Evolutionary conservation across 2,888 invertebrate genomes (phyloP).

Genomic region (Heliothis peltigera): DNA sequence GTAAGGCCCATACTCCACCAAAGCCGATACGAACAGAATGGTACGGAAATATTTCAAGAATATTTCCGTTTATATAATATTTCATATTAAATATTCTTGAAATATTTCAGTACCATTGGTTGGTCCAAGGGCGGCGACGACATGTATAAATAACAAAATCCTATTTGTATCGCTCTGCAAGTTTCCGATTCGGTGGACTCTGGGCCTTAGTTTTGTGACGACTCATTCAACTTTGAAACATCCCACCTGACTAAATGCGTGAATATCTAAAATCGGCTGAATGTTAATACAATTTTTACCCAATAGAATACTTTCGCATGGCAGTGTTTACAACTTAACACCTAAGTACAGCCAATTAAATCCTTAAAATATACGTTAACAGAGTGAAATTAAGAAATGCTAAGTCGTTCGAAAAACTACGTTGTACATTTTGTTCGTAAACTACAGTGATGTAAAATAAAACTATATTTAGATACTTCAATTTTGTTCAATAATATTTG

Average conservation of each 20-base stretch:
- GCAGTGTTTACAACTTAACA: constrained; percentile 52
- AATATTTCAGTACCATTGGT: too few relatives aligned
- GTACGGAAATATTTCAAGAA: too few relatives aligned
- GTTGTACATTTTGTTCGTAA: neutral
- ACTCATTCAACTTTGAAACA: neutral
- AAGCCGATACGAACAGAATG: too few relatives aligned
- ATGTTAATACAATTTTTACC: constrained; percentile 24
- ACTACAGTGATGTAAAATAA: neutral
- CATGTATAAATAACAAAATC: too few relatives aligned
- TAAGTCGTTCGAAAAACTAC: neutral
- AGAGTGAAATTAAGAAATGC: constrained; percentile 22
- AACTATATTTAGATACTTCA: neutral
- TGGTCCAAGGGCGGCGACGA: too few relatives aligned
- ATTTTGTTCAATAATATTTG: constrained; percentile 9
- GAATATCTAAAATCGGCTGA: constrained; percentile 4
- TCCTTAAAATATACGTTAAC: constrained; percentile 25
- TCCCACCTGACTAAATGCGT: constrained; percentile 8
- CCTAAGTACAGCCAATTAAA: constrained; percentile 53
- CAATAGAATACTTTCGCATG: constrained; percentile 47
- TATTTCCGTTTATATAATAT: too few relatives aligned
- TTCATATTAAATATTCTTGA: too few relatives aligned
- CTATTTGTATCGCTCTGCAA: too few relatives aligned
- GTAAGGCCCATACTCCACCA: too few relatives aligned
- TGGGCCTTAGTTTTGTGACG: neutral
- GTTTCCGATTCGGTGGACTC: too few relatives aligned